Base-by-base conservation (phyloP, 2,888 invertebrate species). In the Lobophora halterata region DNA sequence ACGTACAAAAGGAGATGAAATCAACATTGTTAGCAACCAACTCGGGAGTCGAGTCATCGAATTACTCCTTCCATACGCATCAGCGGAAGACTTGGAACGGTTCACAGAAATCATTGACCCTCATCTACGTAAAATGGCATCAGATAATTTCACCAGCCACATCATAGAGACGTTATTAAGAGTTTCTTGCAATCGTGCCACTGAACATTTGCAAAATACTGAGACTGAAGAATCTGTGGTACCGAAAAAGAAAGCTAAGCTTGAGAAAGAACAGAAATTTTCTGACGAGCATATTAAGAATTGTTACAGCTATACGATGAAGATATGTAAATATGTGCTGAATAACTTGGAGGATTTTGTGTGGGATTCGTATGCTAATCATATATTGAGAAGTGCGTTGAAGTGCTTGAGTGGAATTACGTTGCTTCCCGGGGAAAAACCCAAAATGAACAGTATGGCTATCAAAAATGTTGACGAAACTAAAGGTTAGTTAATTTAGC, bases 311-410 rank as follows among this genome's bases (percentile, higher is more conserved):
- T 93, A 93, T 66, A 90, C 93, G 1, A 47, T 93, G 6, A 94
- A 93, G 71, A 81, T 93, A 2, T 90, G 92, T 41, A 93, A 91
- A 78, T 96, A 93, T 72, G 85, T 93, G 10, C 72, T 95, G 0
- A 96, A 96, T 70, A 96, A 96, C 80, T 80, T 95, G 39, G 96
- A 96, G 67, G 95, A 96, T 62, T 96, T 93, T 60, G 89, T 94
- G 0, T 92, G 91, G 90, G 94, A 96, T 65, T 79, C 82, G 0
- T 94, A 93, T 50, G 95, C 93, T 0, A 95, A 92, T 75, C 93
- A 94, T 59, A 90, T 96, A 3, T 80, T 95, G 48, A 89, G 95
- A 29, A 91, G 93, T 5, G 91, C 91, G 1, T 69, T 95, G n/a
- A 90, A 91, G 64, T 91, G 91, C 57, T 74, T 95, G 0, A 90